Evolutionary conservation across 1,140 invertebrate species (phyloP).

Genomic region (Radopholus similis): DNA sequence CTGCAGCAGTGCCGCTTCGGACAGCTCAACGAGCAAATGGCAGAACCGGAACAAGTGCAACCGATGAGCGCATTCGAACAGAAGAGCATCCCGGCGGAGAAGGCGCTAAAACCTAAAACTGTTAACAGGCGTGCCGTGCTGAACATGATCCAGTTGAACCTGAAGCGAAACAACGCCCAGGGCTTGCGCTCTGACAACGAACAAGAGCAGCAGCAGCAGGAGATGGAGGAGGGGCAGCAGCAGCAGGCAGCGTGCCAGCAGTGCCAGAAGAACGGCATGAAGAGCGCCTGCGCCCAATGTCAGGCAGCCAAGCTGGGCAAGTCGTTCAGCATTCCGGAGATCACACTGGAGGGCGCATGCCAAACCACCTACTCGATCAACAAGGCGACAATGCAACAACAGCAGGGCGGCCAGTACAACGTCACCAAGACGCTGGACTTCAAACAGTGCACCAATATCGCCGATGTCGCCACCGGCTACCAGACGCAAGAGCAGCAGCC

Average conservation of each 20-base stretch:
- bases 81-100: too few species aligned
- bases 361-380: constrained; percentile 32
- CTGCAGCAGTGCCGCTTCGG: constrained; percentile 20
- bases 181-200: neutral
- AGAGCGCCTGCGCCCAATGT: too few species aligned
- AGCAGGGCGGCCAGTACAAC: constrained; percentile 25
- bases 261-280: too few species aligned
- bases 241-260: too few species aligned
- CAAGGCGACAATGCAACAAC: constrained; percentile 1
- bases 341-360: constrained; percentile 37
- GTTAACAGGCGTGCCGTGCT: constrained; percentile 51
- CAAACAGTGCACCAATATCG: constrained; percentile 42
- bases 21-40: constrained; percentile 20
- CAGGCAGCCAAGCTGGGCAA: constrained; percentile 10
- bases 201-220: neutral
- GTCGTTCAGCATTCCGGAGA: constrained; percentile 31
- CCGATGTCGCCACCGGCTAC: constrained; percentile 33
- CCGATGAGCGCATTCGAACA: too few species aligned
- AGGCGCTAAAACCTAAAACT: too few species aligned
- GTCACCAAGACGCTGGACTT: constrained; percentile 55
- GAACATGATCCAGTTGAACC: constrained; percentile 52
- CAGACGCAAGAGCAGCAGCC: constrained; percentile 1
- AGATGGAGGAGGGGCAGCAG: neutral
- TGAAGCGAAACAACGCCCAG: constrained; percentile 23
- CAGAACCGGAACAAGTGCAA: too few species aligned